Conservation (phyloP, 2,888 invertebrate species). For the Leucophora obtusa region DNA sequence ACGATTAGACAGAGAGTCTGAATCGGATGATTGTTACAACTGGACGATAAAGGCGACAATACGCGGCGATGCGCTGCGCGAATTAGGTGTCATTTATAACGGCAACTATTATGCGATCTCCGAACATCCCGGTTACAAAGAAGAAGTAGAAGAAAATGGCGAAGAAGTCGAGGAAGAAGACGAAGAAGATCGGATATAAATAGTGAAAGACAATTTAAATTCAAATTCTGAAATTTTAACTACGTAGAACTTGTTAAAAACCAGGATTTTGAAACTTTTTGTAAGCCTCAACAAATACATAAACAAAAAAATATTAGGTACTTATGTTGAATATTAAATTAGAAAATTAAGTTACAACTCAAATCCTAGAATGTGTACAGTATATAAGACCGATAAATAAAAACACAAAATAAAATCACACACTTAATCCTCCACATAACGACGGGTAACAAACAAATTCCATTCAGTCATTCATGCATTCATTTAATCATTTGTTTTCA, state of each 20-base stretch:
- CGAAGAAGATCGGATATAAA: conserved; percentile 80
- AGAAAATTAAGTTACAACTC: conserved; percentile 11
- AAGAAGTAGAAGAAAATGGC: conserved; percentile 91
- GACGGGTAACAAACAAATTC: neutral
- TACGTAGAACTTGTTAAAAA: neutral
- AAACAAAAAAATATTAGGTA: conserved; percentile 1
- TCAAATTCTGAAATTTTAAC: neutral
- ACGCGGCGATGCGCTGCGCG: conserved; percentile 92
- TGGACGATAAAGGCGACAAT: conserved; percentile 98
- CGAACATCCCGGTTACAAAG: conserved; percentile 95
- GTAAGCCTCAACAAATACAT: conserved; percentile 28
- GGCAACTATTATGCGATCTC: conserved; percentile 97
- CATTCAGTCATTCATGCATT: no score
- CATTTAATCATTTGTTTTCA: no score
- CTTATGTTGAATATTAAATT: neutral
- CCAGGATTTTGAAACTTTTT: neutral
- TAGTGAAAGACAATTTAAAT: neutral
- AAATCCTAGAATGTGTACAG: conserved; percentile 47
- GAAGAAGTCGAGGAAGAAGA: conserved; percentile 90
- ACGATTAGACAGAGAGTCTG: conserved; percentile 92
- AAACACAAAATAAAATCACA: neutral
- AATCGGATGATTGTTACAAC: conserved; percentile 95
- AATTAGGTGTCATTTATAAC: conserved; percentile 95
- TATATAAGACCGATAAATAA: conserved; percentile 11
- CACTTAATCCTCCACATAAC: neutral